Percentiles rank a stretch among this genome's conserved stretches.
phyloP scores from a whole-genome alignment of 2,797 vertebrate species.

The Iguana delicatissima region DNA sequence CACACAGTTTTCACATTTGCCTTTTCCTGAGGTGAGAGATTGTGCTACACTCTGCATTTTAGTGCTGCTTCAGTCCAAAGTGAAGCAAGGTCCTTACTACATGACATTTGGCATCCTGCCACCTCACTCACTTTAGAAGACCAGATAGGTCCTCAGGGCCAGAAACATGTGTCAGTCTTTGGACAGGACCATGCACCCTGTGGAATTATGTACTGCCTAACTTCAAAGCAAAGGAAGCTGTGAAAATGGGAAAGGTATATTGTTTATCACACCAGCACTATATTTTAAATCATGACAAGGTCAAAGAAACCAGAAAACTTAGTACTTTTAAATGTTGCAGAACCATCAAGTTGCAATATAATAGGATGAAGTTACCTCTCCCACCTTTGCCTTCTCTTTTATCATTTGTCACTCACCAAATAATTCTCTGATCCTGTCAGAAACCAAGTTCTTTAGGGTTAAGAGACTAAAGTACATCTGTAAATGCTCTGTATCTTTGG shows the following conservation, averaged over 20 bases:
- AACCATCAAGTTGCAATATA: slow-evolving; percentile 57
- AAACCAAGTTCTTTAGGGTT: neutral
- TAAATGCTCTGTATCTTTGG: neutral
- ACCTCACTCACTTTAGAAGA: slow-evolving; percentile 31
- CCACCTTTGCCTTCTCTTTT: slow-evolving; percentile 32
- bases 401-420: neutral
- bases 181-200: neutral
- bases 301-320: slow-evolving; percentile 48
- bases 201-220: slow-evolving; percentile 51
- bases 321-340: slow-evolving; percentile 61
- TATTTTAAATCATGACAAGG: slow-evolving; percentile 63
- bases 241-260: slow-evolving; percentile 54
- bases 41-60: slow-evolving; percentile 33
- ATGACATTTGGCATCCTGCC: slow-evolving; percentile 55
- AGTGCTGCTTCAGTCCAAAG: slow-evolving; percentile 39
- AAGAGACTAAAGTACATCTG: neutral
- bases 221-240: slow-evolving; percentile 50
- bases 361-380: rapidly evolving
- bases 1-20: slow-evolving; percentile 39
- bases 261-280: slow-evolving; percentile 58
- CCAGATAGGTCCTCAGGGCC: slow-evolving; percentile 35
- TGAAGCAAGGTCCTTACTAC: slow-evolving; percentile 50
- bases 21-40: slow-evolving; percentile 45
- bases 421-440: slow-evolving; percentile 31
- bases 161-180: slow-evolving; percentile 21